These are phyloP conservation scores for Regulus satrapa DNA, from an alignment of 2,113 vertebrate species.

Conservation along the genomic window DNA sequence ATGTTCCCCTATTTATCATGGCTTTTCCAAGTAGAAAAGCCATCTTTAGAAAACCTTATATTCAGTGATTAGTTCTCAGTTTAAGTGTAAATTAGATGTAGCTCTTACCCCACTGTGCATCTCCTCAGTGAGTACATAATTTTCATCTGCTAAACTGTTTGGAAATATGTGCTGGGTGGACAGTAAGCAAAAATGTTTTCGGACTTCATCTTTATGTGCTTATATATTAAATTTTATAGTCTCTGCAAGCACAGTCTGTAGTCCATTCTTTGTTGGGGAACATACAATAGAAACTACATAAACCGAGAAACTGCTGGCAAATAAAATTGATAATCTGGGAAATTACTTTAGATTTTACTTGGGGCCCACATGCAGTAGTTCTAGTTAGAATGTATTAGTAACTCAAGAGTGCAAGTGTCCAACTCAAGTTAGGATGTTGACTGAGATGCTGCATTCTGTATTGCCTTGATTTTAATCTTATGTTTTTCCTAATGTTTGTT, in stretches of 20 bases:
- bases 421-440: not conserved
- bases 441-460: not conserved
- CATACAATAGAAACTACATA: not conserved
- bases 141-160: not conserved
- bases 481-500: not conserved
- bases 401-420: not conserved
- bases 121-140: not conserved
- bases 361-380: not conserved
- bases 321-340: not conserved
- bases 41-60: not conserved
- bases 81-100: not conserved
- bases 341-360: not conserved
- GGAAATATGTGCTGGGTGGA: not conserved
- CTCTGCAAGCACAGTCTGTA: not conserved
- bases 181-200: not conserved
- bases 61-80: not conserved
- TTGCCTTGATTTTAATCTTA: not conserved
- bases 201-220: not conserved
- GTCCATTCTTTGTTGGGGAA: not conserved
- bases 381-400: not conserved
- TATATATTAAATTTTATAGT: not conserved
- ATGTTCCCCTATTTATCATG: not conserved
- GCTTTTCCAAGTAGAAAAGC: not conserved
- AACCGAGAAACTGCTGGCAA: not conserved
- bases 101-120: not conserved